Percentiles rank a stretch among this genome's conserved stretches.
phyloP scores from a whole-genome alignment of 1,140 invertebrate species.

The Chironomus tepperi region DNA sequence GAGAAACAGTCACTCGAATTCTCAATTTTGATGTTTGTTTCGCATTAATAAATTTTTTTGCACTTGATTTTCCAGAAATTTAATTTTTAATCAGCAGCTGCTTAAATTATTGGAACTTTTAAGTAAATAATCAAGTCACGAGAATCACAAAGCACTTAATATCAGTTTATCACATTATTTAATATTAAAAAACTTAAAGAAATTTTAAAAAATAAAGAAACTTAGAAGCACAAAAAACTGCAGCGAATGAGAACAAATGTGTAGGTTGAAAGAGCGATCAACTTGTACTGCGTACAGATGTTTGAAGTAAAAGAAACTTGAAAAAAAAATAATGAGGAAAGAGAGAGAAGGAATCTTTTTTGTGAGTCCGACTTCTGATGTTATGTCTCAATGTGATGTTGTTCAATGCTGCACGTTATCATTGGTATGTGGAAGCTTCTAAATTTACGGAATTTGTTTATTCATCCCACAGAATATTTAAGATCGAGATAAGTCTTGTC shows the following conservation, averaged over 20 bases:
- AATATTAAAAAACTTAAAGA: background rate
- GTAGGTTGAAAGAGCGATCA: constrained; percentile 14
- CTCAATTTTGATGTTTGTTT: background rate
- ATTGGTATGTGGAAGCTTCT: background rate
- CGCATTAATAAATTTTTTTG: constrained; percentile 7
- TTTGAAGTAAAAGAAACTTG: background rate
- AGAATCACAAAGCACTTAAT: background rate
- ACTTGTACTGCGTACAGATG: constrained; percentile 16
- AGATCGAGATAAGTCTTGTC: too few species aligned
- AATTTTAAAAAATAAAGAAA: background rate
- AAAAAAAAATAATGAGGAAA: background rate
- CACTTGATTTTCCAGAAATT: background rate
- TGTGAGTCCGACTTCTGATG: background rate
- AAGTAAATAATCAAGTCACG: background rate
- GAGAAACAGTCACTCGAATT: background rate
- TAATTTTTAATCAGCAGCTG: background rate
- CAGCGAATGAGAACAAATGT: background rate
- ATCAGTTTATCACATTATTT: background rate
- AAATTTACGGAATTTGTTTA: background rate
- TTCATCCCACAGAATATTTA: background rate
- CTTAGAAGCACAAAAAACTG: background rate
- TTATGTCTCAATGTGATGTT: background rate
- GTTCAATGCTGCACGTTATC: background rate
- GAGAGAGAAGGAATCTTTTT: background rate
- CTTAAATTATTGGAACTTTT: background rate